Evolutionary conservation across 2,113 vertebrate genomes (phyloP), one percentile per base, ranked within the genome.

Genomic region (Gorsachius goisagi): DNA sequence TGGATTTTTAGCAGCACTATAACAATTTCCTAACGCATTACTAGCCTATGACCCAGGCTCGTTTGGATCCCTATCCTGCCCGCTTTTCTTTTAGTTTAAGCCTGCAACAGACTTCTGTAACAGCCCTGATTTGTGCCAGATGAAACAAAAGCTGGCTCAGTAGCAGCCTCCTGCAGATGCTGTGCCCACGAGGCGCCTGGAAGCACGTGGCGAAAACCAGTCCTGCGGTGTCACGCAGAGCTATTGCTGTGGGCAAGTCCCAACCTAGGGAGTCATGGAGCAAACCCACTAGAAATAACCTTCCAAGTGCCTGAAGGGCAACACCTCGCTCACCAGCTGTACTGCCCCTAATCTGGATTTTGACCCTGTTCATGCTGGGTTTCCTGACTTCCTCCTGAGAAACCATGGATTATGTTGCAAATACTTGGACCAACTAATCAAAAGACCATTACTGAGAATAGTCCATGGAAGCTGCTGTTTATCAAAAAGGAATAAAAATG

Each of bases 1-100:
- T 67, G 64, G 93, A 93, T 89, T 95, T 95, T 88, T 84, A 93
- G 75, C 85, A 93, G 37, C 47, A 59, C 35, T 63, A 20, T 67
- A 78, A 86, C 47, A 56, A 74, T 63, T 83, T 86, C 62, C 21
- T 75, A 55, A 71, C 0, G 7, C 2, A 0, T 52, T 81, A 45
- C 60, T 64, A 87, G 56, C 59, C 59, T 80, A 71, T 47, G 59
- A 93, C 68, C 63, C 41, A 32, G 17, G 30, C 59, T 92, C 39
- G 30, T 94, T 77, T 83, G 55, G 68, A 96, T 28, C 37, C 78
- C 52, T 80, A 55, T 71, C 44, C 30, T 88, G 28, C n/a, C 63
- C 80, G 41, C 33, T 93, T 89, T 91, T 69, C 62, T 58, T 66
- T 79, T 62, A 16, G 30, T 86, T 73, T 79, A 89, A 73, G 15